Base-by-base conservation (phyloP, 1,140 invertebrate genomes). In the Musca vetustissima region DNA sequence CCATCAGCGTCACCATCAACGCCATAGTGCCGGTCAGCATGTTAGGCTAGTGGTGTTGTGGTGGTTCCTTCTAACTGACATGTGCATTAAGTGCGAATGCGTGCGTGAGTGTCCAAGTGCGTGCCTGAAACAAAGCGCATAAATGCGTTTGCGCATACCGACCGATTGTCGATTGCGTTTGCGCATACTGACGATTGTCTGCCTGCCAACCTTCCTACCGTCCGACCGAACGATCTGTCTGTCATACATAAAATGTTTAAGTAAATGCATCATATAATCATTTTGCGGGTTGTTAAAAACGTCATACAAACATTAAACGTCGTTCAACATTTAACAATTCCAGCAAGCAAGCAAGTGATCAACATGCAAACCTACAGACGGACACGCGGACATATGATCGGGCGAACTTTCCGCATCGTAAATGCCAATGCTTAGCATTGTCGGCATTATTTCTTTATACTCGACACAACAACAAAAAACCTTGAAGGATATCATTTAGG, bases 161-260 rank as follows among this genome's bases (percentile, higher is more conserved):
- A 9, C 13, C 8, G 1, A 11, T 11, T 13, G 6, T n/a, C n/a
- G n/a, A n/a, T n/a, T n/a, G n/a, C n/a, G n/a, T n/a, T n/a, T n/a
- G n/a, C n/a, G n/a, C n/a, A n/a, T n/a, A n/a, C n/a, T n/a, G n/a
- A n/a, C n/a, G n/a, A n/a, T n/a, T n/a, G 36, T 13, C 36, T 13
- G 4, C 36, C 36, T 11, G 36, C 36, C n/a, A n/a, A n/a, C n/a
- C n/a, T n/a, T n/a, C n/a, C 36, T 11, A 43, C 36, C 4, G 6
- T 6, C 36, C 36, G 1, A 43, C 36, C 36, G 4, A 43, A 2
- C 28, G 28, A 28, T 28, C 28, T 28, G 28, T 28, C 36, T 61
- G 57, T 61, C 57, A 61, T 61, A 61, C 57, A 61, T 61, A 36
- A 61, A 61, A 61, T 61, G 57, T 61, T 61, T 61, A 61, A 61